These are phyloP conservation scores for Drosophila mimica DNA, from an alignment of 2,888 invertebrate genomes.

Conservation along the genomic window DNA sequence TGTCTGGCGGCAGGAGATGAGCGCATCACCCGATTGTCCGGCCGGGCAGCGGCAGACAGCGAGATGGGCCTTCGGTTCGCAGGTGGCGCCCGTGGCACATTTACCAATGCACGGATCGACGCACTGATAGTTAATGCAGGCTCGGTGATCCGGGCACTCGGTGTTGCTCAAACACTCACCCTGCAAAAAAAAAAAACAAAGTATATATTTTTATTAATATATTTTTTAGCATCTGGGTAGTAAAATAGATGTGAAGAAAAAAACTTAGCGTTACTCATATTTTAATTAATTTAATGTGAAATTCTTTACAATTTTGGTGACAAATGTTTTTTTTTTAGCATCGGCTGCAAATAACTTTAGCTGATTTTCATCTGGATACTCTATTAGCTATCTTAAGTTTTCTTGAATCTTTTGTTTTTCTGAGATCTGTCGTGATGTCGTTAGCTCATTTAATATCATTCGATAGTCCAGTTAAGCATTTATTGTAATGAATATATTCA, in stretches of 20 bases:
- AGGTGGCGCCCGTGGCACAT: slow-evolving; percentile 91
- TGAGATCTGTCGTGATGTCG: background rate
- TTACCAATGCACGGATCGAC: slow-evolving; percentile 91
- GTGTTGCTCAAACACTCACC: slow-evolving; percentile 92
- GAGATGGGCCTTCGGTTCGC: slow-evolving; percentile 91
- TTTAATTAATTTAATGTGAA: background rate
- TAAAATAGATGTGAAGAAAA: background rate
- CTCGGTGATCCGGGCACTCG: slow-evolving; percentile 91
- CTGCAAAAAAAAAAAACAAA: slow-evolving; percentile 76
- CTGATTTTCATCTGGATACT: background rate
- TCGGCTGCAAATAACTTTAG: background rate
- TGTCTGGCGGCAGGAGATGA: slow-evolving; percentile 86
- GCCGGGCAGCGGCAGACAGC: slow-evolving; percentile 93
- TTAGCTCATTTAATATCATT: too few relatives aligned
- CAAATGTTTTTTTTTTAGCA: background rate
- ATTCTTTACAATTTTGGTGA: background rate
- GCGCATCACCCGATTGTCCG: slow-evolving; percentile 88
- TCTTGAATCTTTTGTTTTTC: too few relatives aligned
- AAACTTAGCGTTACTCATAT: background rate
- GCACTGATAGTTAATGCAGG: slow-evolving; percentile 91
- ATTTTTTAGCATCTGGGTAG: background rate
- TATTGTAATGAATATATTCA: background rate
- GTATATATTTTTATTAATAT: background rate
- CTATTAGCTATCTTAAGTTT: background rate
- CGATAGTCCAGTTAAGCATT: too few relatives aligned